phyloP scores from a whole-genome alignment of 2,888 invertebrate species.

The Athripsodes cinereus region DNA sequence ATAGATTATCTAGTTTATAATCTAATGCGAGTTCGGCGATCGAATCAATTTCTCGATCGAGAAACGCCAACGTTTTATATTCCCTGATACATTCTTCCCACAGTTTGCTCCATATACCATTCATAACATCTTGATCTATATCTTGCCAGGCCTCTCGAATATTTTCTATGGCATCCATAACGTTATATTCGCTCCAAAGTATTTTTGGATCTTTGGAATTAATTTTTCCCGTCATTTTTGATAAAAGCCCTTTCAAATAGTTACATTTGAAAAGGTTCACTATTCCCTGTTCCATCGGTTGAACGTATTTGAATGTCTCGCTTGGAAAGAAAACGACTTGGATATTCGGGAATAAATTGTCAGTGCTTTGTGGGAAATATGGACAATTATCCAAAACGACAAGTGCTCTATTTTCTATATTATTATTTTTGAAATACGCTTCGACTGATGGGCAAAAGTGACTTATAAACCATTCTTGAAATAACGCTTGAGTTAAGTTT shows the following conservation, averaged over 20 bases:
- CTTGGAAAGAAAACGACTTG: constrained; percentile 25
- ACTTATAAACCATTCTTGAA: constrained; percentile 29
- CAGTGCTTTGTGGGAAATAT: constrained; percentile 25
- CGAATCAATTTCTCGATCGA: neutral
- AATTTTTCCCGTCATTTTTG: constrained; percentile 1
- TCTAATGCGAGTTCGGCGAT: neutral
- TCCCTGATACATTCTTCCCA: constrained; percentile 4
- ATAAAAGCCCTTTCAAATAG: constrained; percentile 2
- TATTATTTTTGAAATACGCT: constrained; percentile 26
- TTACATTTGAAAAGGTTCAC: constrained; percentile 4
- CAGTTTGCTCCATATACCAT: constrained; percentile 11
- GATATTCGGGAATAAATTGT: constrained; percentile 23
- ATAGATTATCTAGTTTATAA: neutral
- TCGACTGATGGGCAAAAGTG: constrained; percentile 28
- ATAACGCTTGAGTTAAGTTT: constrained; percentile 29
- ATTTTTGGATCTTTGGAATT: neutral
- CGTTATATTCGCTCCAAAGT: constrained; percentile 16
- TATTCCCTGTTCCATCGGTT: constrained; percentile 11
- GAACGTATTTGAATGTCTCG: neutral
- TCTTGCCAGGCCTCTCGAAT: constrained; percentile 18
- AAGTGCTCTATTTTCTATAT: constrained; percentile 26
- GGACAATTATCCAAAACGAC: constrained; percentile 27
- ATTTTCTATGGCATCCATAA: constrained; percentile 14
- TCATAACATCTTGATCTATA: constrained; percentile 4
- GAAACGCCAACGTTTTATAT: neutral